Percentiles rank a stretch among this genome's conserved stretches.
These are phyloP conservation scores for Epizoanthus ramosus DNA, from an alignment of 92 coral and sea anemone species.

Conservation along the genomic window DNA sequence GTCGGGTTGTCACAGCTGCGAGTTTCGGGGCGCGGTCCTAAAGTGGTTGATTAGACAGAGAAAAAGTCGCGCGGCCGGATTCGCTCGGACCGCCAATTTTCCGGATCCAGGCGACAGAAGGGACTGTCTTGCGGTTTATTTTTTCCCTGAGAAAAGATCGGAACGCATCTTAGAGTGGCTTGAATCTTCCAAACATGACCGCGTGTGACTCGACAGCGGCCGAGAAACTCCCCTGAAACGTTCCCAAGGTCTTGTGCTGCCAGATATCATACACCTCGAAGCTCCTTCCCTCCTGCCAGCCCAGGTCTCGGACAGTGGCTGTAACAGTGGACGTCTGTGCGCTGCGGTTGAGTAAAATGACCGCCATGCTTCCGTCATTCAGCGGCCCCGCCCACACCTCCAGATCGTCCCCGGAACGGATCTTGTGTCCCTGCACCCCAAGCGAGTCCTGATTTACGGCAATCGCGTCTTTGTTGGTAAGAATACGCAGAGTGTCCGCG, in stretches of 20 bases:
- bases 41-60: no score
- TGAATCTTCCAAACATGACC: constrained; percentile 55
- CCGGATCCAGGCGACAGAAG: no score
- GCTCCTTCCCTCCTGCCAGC: constrained; percentile 31
- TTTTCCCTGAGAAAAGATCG: no score
- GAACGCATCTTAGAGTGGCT: background rate
- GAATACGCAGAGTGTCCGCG: constrained; percentile 44
- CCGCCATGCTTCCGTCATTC: constrained; percentile 53
- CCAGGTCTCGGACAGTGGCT: constrained; percentile 29
- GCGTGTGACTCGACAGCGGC: constrained; percentile 52
- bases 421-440: constrained; percentile 61
- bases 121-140: no score
- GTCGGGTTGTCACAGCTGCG: no score
- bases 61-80: no score
- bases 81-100: no score
- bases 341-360: constrained; percentile 56
- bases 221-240: constrained; percentile 41
- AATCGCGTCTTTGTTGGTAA: constrained; percentile 55
- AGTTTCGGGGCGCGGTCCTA: no score
- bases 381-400: constrained; percentile 65
- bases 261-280: constrained; percentile 54
- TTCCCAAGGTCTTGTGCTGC: constrained; percentile 36
- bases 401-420: constrained; percentile 42
- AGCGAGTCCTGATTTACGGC: constrained; percentile 60
- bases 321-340: constrained; percentile 12